Evolutionary conservation across 2,113 vertebrate species (phyloP).

Genomic region (Alethe diademata): DNA sequence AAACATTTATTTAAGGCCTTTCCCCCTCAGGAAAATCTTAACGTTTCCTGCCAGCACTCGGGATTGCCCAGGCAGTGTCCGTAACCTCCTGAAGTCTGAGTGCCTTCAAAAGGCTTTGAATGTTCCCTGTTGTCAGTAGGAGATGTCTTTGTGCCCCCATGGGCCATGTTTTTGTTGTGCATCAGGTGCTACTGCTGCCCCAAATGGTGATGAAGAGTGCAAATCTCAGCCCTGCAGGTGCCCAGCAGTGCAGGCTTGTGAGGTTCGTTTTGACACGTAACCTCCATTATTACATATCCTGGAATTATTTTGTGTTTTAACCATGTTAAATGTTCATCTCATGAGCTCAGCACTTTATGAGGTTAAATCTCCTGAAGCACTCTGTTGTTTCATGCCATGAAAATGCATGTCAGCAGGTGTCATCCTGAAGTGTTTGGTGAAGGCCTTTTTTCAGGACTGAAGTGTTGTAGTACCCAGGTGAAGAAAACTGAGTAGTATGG

Average conservation of each 20-base stretch:
- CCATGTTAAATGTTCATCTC: rapidly evolving
- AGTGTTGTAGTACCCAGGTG: neutral
- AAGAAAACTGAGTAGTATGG: neutral
- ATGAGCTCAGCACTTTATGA: neutral
- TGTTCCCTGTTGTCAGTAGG: neutral
- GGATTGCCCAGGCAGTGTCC: neutral
- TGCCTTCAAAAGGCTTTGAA: neutral
- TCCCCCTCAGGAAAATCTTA: neutral
- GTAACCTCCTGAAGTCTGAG: neutral
- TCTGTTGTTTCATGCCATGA: too few relatives aligned
- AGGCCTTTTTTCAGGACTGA: neutral
- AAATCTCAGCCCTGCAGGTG: rapidly evolving
- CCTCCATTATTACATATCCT: neutral
- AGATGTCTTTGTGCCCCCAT: neutral
- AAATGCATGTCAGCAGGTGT: rapidly evolving
- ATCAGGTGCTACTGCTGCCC: neutral
- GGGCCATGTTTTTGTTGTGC: too few relatives aligned
- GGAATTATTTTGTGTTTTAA: neutral
- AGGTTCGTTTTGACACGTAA: neutral
- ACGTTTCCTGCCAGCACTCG: neutral
- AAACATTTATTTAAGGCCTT: neutral
- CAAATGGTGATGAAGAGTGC: neutral
- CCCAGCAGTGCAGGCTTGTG: neutral
- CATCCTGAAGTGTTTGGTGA: neutral
- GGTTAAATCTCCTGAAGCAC: neutral